Percentiles rank a stretch among this genome's conserved stretches.
Evolutionary conservation across 2,797 vertebrate genomes (phyloP).

Genomic region (Enteromius paludinosus): DNA sequence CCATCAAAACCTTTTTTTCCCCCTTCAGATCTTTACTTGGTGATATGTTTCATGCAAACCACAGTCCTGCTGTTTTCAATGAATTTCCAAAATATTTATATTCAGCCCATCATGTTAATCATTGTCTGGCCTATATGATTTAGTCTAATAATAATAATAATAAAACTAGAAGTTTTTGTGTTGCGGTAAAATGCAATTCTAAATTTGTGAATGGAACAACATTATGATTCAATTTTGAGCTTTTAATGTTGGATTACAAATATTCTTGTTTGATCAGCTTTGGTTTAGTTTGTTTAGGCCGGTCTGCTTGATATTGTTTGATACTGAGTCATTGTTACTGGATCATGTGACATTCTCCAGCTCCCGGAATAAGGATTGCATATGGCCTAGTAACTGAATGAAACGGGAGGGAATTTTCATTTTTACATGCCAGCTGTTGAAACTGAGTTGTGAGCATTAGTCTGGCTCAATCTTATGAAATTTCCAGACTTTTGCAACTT

Average conservation of each 20-base stretch:
- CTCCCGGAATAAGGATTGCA: not conserved
- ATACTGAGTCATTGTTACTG: not conserved
- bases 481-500: slow-evolving; percentile 39
- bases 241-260: slow-evolving; percentile 1
- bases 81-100: not conserved
- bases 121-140: not conserved
- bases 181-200: not conserved
- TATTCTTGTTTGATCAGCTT: not conserved
- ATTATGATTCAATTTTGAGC: not conserved
- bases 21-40: not conserved
- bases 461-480: not conserved
- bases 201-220: not conserved
- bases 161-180: not conserved
- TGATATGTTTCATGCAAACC: not conserved
- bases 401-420: slow-evolving; percentile 8
- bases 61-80: not conserved
- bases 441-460: not conserved
- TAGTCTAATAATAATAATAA: not conserved
- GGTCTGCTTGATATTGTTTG: slow-evolving; percentile 5
- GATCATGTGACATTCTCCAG: slow-evolving; percentile 2
- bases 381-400: not conserved
- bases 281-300: not conserved
- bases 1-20: not conserved
- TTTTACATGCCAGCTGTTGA: slow-evolving; percentile 18
- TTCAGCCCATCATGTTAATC: not conserved